Percentiles rank a stretch among this genome's conserved stretches.
Conservation (phyloP, 2,113 vertebrate species). For the Gambusia affinis region DNA sequence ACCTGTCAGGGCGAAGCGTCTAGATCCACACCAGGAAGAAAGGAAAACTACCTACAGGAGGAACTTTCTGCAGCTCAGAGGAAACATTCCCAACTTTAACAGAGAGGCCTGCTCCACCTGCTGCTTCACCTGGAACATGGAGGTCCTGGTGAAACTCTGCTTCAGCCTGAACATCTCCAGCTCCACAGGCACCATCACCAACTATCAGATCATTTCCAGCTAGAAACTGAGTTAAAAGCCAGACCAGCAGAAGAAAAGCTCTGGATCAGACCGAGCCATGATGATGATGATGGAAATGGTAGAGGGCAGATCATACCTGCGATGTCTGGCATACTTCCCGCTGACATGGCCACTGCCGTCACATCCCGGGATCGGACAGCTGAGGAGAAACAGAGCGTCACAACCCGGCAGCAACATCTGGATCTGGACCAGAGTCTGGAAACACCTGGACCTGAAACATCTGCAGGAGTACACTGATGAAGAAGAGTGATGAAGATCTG, state of each 20-base stretch:
- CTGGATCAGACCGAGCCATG: too few species aligned
- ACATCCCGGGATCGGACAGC: slow-evolving; percentile 96
- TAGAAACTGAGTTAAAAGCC: too few species aligned
- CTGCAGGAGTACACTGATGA: neutral
- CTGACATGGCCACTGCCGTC: slow-evolving; percentile 97
- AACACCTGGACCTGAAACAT: neutral
- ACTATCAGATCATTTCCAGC: too few species aligned
- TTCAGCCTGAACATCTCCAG: neutral
- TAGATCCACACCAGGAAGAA: neutral
- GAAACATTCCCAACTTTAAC: too few species aligned
- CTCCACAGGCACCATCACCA: neutral
- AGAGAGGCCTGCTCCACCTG: too few species aligned
- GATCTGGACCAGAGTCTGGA: neutral
- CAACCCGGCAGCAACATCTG: neutral
- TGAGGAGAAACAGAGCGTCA: slow-evolving; percentile 68
- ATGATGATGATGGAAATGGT: neutral
- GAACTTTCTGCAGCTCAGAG: too few species aligned
- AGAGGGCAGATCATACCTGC: slow-evolving; percentile 84
- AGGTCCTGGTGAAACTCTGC: too few species aligned
- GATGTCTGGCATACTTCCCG: slow-evolving; percentile 97
- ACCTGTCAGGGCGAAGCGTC: too few species aligned
- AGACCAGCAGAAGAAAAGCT: too few species aligned
- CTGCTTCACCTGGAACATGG: too few species aligned
- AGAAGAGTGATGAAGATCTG: neutral
- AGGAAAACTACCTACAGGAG: too few species aligned